phyloP scores from a whole-genome alignment of 1,140 invertebrate genomes.

The Aethina tumida region DNA sequence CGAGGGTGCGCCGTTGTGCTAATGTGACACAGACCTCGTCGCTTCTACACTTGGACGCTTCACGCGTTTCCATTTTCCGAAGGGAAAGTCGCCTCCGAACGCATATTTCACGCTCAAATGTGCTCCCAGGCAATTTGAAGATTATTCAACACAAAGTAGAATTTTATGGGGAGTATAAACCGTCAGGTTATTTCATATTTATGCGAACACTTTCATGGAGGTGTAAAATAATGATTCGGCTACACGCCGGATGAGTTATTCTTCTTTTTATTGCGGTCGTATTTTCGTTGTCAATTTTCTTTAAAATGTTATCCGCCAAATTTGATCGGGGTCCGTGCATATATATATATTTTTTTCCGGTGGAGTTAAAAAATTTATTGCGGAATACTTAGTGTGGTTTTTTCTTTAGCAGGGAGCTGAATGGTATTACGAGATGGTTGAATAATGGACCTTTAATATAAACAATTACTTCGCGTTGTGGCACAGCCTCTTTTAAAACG shows the following conservation, averaged over 20 bases:
- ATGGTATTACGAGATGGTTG: too few relatives aligned
- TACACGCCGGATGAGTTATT: too few relatives aligned
- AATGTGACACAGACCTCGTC: constrained; percentile 33
- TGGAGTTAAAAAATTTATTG: too few relatives aligned
- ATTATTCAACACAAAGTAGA: constrained; percentile 36
- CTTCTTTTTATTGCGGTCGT: background rate
- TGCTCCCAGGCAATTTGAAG: constrained; percentile 34
- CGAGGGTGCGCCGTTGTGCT: constrained; percentile 28
- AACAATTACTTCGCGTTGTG: too few relatives aligned
- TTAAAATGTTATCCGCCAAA: background rate
- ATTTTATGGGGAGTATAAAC: constrained; percentile 31
- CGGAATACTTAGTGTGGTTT: too few relatives aligned
- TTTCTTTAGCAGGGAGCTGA: too few relatives aligned
- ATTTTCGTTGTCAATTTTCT: background rate
- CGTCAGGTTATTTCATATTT: constrained; percentile 33
- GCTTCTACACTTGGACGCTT: constrained; percentile 30
- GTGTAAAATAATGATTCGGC: constrained; percentile 30
- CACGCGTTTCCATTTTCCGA: constrained; percentile 25
- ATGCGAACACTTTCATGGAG: constrained; percentile 27
- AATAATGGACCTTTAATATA: too few relatives aligned
- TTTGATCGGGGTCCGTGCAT: background rate
- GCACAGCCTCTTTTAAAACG: too few relatives aligned
- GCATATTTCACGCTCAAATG: constrained; percentile 30
- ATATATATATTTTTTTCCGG: constrained; percentile 1
- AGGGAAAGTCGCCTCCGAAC: constrained; percentile 16